A percentile compares a stretch with the other conserved stretches of the same genome.
Conservation (phyloP, 2,113 vertebrate genomes). For the Indicator maculatus region DNA sequence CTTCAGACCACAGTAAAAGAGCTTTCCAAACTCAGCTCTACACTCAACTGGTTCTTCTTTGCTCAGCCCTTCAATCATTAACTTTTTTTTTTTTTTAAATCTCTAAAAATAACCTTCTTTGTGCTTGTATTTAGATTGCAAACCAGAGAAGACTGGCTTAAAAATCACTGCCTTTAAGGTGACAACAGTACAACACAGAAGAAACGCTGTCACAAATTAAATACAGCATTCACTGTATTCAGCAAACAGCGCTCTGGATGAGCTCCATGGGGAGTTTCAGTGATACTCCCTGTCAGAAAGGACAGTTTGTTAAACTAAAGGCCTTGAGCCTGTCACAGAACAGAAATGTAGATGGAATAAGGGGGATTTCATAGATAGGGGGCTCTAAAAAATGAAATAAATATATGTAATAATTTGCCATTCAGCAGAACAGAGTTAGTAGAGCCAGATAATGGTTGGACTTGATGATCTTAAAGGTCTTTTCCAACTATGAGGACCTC, state of each 20-base stretch:
- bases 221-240: background rate
- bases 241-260: background rate
- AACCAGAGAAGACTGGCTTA: background rate
- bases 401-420: background rate
- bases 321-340: background rate
- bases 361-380: background rate
- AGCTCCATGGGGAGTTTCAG: background rate
- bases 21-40: background rate
- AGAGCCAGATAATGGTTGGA: too few species aligned
- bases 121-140: background rate
- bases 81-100: background rate
- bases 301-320: background rate
- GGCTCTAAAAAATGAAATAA: background rate
- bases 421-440: background rate
- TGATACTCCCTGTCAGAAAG: background rate
- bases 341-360: background rate
- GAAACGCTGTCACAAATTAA: background rate
- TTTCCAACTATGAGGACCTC: background rate
- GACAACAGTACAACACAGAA: background rate
- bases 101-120: background rate
- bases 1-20: background rate
- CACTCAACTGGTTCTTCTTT: background rate
- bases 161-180: background rate
- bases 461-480: too few species aligned
- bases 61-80: background rate